Evolutionary conservation across 2,113 vertebrate species (phyloP).

Genomic region (Peucedramus taeniatus): DNA sequence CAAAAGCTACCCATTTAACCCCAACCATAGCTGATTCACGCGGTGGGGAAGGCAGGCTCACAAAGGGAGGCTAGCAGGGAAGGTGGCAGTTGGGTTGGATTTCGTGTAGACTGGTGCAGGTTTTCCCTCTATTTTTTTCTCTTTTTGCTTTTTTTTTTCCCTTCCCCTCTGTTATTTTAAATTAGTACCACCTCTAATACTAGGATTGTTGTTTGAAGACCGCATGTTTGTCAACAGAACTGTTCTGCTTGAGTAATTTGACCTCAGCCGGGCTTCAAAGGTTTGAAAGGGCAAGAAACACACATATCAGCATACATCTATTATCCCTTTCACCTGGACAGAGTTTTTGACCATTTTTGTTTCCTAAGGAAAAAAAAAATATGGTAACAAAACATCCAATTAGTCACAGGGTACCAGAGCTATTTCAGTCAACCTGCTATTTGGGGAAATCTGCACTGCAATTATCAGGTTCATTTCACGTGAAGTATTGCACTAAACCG

Average conservation of each 20-base stretch:
- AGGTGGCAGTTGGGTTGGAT: constrained; percentile 55
- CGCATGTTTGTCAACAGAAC: constrained; percentile 59
- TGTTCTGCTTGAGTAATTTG: constrained; percentile 55
- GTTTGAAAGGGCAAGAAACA: constrained; percentile 44
- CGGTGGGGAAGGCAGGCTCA: constrained; percentile 46
- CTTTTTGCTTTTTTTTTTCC: rapidly evolving
- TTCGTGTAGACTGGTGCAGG: constrained; percentile 23
- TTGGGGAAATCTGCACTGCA: constrained; percentile 9
- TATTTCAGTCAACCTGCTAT: background rate
- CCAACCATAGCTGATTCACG: constrained; percentile 66
- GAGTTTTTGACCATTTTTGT: background rate
- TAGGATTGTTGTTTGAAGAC: constrained; percentile 34
- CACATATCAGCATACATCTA: background rate
- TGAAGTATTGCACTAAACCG: background rate
- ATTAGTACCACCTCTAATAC: constrained; percentile 31
- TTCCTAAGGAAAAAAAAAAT: background rate
- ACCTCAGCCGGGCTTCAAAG: constrained; percentile 15
- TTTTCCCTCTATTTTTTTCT: background rate
- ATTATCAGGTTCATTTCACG: constrained; percentile 6
- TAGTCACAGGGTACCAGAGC: background rate
- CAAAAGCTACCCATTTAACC: constrained; percentile 72
- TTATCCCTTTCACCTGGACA: constrained; percentile 45
- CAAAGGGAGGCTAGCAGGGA: constrained; percentile 44
- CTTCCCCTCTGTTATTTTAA: constrained; percentile 20
- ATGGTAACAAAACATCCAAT: background rate